Base-by-base conservation (phyloP, 1,140 invertebrate species). In the Branchinecta lynchi region DNA sequence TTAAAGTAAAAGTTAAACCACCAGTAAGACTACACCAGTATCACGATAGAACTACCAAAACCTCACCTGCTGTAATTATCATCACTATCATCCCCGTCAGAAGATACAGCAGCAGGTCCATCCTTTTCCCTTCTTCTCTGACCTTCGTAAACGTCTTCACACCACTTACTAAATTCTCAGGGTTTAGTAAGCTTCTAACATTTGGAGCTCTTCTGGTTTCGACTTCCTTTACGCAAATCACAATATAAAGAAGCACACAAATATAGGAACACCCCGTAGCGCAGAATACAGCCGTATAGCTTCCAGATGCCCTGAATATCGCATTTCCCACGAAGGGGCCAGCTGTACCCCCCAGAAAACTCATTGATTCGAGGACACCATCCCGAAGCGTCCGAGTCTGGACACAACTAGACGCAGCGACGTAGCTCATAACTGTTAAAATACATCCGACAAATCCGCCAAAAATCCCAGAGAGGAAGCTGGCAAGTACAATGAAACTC, bases 311-410 rank as follows among this genome's bases (percentile, higher is more conserved):
- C 43, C 78, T 73, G 8, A 81, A 70, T 66, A 82, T 75, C 9
- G 74, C 73, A 1, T 80, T 80, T 21, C 76, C 77, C 20, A 79
- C 66, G 68, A 79, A 77, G 7, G 79, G 78, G 7, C 81, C 81
- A 17, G 79, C 45, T 0, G 78, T 79, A 7, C 78, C 79, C 6
- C 80, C 80, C 20, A 81, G 43, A 73, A 80, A 82, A 3, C 77
- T 76, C 80, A 81, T 81, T 3, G 79, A 75, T 74, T 83, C 81
- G 43, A 81, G 69, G 8, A 82, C 75, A 0, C 77, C 77, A 17
- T 82, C 77, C 69, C 80, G 69, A 43, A 76, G 71, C 8, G 80
- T 81, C 70, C 81, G 75, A 21, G 74, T 74, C 20, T 73, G 71
- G 3, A 74, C 70, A 21, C 71, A 70, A 8, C 76, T 77, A 44